A percentile compares a stretch with the other conserved stretches of the same genome.
Conservation (phyloP, 2,113 vertebrate species). For the Hydropotes inermis region DNA sequence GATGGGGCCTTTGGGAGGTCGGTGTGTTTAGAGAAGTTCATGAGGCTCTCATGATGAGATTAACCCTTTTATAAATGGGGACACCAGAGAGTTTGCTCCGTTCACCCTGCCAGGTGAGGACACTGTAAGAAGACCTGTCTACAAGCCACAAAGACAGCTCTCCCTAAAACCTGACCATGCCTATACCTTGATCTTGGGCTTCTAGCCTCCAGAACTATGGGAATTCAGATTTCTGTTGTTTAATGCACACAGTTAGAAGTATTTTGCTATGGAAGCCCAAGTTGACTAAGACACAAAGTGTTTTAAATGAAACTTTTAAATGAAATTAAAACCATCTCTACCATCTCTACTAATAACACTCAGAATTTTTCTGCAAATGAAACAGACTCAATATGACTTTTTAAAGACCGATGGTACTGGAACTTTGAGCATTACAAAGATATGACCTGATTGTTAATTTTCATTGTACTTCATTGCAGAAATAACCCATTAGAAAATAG, state of each 20-base stretch:
- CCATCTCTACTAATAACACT: neutral
- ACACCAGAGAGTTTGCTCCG: neutral
- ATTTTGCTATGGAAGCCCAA: neutral
- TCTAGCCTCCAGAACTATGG: neutral
- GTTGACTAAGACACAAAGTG: neutral
- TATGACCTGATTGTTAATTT: neutral
- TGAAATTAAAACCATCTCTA: neutral
- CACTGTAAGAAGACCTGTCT: neutral
- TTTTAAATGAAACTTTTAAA: neutral
- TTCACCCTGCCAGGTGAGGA: neutral
- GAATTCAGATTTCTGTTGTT: neutral
- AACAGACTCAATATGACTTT: neutral
- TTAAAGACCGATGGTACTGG: neutral
- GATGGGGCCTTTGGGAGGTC: neutral
- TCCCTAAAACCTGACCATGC: neutral
- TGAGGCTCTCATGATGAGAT: neutral
- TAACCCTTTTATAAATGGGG: neutral
- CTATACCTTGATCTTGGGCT: neutral
- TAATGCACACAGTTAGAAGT: neutral
- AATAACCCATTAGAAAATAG: neutral
- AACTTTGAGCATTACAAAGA: neutral
- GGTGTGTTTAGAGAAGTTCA: neutral
- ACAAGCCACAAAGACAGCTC: neutral
- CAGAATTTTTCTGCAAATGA: neutral
- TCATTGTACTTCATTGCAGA: neutral